Evolutionary conservation across 2,797 vertebrate species (phyloP).

Genomic region (Carcharodon carcharias): DNA sequence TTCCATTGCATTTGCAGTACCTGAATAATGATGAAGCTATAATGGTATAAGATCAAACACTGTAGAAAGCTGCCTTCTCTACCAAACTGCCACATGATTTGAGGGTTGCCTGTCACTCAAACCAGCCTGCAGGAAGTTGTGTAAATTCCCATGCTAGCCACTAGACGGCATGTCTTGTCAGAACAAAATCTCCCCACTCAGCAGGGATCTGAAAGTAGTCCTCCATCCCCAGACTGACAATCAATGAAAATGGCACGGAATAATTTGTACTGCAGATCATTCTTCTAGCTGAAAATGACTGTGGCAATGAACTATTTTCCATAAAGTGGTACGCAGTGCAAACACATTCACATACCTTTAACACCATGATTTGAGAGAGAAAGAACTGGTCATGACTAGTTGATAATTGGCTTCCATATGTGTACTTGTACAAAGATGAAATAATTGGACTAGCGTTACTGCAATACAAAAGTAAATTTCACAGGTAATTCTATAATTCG

Average conservation of each 20-base stretch:
- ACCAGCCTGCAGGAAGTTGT: background rate
- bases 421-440: background rate
- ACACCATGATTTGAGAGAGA: background rate
- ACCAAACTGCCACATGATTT: too few relatives aligned
- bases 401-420: background rate
- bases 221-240: background rate
- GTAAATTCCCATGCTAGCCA: constrained; percentile 5
- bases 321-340: background rate
- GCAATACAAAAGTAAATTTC: background rate
- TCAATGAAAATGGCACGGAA: background rate
- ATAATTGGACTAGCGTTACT: background rate
- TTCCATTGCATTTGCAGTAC: background rate
- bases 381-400: background rate
- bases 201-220: background rate
- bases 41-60: background rate
- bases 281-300: background rate
- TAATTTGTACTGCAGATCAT: background rate
- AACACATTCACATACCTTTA: constrained; percentile 8
- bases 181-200: background rate
- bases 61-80: background rate
- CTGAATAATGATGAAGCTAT: background rate
- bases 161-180: background rate
- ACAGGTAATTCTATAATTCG: background rate
- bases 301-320: constrained; percentile 2
- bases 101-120: background rate